Evolutionary conservation across 2,113 vertebrate genomes (phyloP).

Genomic region (Rousettus leschenaultii): DNA sequence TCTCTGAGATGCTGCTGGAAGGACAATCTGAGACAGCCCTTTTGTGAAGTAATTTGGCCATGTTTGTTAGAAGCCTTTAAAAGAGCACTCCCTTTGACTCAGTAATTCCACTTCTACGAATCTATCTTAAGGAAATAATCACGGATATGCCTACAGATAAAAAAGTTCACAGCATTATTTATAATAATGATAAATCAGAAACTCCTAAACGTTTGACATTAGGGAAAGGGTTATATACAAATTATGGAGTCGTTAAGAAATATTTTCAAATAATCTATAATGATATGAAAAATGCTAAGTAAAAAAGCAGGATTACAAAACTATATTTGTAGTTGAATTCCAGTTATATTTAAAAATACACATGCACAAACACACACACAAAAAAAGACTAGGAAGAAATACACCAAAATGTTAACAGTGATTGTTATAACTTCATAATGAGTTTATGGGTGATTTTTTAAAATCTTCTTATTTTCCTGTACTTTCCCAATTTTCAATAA

Average conservation of each 20-base stretch:
- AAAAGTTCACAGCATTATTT: slow-evolving; percentile 6
- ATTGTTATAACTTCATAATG: neutral
- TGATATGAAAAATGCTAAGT: slow-evolving; percentile 14
- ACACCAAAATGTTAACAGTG: neutral
- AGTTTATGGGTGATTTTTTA: neutral
- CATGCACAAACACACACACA: neutral
- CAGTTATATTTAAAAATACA: slow-evolving; percentile 26
- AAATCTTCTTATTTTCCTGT: neutral
- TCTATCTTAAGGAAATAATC: neutral
- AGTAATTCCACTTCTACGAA: slow-evolving; percentile 21
- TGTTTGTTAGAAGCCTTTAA: slow-evolving; percentile 17
- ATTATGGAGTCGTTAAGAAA: neutral
- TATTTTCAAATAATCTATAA: slow-evolving; percentile 34
- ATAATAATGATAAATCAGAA: slow-evolving; percentile 21
- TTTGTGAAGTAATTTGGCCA: neutral
- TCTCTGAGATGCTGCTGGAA: slow-evolving; percentile 11
- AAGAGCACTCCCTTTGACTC: slow-evolving; percentile 29
- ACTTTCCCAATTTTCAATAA: slow-evolving; percentile 26
- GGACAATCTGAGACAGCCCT: neutral
- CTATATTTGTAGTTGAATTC: slow-evolving; percentile 28
- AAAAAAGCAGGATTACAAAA: slow-evolving; percentile 21
- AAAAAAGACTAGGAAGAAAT: slow-evolving; percentile 22
- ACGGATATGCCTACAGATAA: neutral
- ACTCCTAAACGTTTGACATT: neutral
- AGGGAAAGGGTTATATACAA: neutral